Evolutionary conservation across 2,888 invertebrate species (phyloP), one percentile per base, ranked within the genome.

Genomic region (Drosophila prostipennis): DNA sequence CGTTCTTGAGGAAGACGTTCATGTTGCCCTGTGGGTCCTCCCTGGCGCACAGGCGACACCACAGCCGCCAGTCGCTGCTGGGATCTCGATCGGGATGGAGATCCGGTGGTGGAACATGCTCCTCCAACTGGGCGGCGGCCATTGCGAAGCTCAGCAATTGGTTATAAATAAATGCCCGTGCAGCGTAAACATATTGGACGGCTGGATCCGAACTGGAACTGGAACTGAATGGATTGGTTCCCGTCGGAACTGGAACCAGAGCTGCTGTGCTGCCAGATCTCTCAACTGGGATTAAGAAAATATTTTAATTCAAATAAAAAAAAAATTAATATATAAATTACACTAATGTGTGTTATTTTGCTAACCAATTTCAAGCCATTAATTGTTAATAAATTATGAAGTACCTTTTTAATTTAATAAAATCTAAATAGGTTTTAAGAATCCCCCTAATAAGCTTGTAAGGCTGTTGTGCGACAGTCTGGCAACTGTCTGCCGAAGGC

Each of bases 11-110:
- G 14, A 87, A 80, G 10, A 90, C 80, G 60, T 89, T 88, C 2
- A 90, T 80, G 37, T 89, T 90, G 7, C 85, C 77, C 32, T 73
- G 71, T 1, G 55, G 10, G 60, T 89, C 89, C 14, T 89, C 87
- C 45, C 87, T 82, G 29, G 90, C 90, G 58, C 90, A 90, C 0
- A 90, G 79, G 1, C 90, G 84, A 71, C 90, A 90, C 90, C 90
- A 90, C 8, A 63, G 65, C 11, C 59, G 76, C 90, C 90, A 90
- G 43, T 79, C 60, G 19, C 56, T 63, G 40, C 54, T 63, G 34
- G 36, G 32, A 46, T 16, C 32, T 8, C 32, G 14, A 6, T 14
- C n/a, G 14, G 11, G 29, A 16, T 32, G 10, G 6, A 11, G 40
- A 32, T 23, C 40, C 11, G 46, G n/a, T 5, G 23, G 10, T 6